Evolutionary conservation across 2,113 vertebrate genomes (phyloP).

Genomic region (Gadus macrocephalus): DNA sequence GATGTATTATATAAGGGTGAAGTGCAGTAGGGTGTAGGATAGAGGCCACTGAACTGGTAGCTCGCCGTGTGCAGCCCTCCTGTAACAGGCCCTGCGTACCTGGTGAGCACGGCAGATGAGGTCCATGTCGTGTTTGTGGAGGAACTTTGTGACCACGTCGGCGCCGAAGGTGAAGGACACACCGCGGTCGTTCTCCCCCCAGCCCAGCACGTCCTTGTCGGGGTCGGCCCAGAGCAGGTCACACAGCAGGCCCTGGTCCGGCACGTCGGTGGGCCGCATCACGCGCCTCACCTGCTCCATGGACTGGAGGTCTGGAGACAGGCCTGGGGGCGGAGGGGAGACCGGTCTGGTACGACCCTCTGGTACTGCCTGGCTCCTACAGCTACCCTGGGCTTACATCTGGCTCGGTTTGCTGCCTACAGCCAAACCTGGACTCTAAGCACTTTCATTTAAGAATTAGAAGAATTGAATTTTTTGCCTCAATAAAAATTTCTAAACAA

Average conservation of each 20-base stretch:
- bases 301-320: conserved; percentile 93
- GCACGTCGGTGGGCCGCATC: conserved; percentile 94
- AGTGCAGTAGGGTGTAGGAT: too few species aligned
- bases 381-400: too few species aligned
- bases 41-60: too few species aligned
- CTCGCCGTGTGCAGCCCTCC: too few species aligned
- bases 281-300: conserved; percentile 96
- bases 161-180: conserved; percentile 97
- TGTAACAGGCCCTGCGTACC: conserved; percentile 60
- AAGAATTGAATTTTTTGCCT: too few species aligned
- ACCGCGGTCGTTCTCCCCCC: conserved; percentile 93
- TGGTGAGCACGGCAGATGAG: conserved; percentile 96
- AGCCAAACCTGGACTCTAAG: too few species aligned
- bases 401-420: too few species aligned
- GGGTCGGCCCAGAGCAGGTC: conserved; percentile 96
- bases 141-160: conserved; percentile 93
- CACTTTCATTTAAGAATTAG: too few species aligned
- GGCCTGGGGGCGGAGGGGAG: conserved; percentile 58
- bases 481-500: too few species aligned
- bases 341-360: not conserved
- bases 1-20: too few species aligned
- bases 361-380: too few species aligned
- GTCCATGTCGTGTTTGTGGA: conserved; percentile 96
- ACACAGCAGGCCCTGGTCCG: conserved; percentile 93
- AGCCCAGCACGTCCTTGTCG: conserved; percentile 94